A percentile compares a stretch with the other conserved stretches of the same genome.
These are phyloP conservation scores for Panzeria rudis DNA, from an alignment of 2,888 invertebrate genomes.

Conservation along the genomic window DNA sequence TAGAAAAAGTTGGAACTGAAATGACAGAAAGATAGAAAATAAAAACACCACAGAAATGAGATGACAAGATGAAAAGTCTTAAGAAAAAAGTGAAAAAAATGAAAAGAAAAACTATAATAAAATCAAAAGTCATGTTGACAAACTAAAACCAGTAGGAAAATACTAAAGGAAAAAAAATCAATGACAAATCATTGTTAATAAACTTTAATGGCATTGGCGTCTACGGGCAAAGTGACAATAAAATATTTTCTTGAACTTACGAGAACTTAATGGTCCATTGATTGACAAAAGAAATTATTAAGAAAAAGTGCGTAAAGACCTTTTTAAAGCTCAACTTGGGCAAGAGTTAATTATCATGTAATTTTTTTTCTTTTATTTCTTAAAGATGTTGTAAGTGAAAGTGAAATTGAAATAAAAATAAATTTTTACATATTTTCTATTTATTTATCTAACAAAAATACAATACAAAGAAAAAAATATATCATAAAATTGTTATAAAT, in stretches of 20 bases:
- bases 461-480: constrained; percentile 9
- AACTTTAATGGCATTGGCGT: constrained; percentile 8
- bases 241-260: neutral
- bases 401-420: constrained; percentile 17
- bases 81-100: constrained; percentile 1
- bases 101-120: constrained; percentile 34
- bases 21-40: constrained; percentile 1
- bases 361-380: constrained; percentile 3
- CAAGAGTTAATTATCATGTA: constrained; percentile 31
- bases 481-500: constrained; percentile 4
- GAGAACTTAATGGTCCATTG: constrained; percentile 50
- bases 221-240: constrained; percentile 2
- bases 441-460: constrained; percentile 13
- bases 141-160: constrained; percentile 41
- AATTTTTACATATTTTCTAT: constrained; percentile 31
- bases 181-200: constrained; percentile 53
- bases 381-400: constrained; percentile 25
- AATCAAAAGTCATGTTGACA: constrained; percentile 62
- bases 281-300: constrained; percentile 39
- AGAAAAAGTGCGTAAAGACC: neutral
- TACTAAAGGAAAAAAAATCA: constrained; percentile 40
- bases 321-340: neutral
- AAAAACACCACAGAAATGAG: neutral
- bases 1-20: constrained; percentile 1
- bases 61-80: constrained; percentile 26